These are phyloP conservation scores for Mormyrus hasselquistii DNA, from an alignment of 2,797 vertebrate genomes.

Conservation along the genomic window DNA sequence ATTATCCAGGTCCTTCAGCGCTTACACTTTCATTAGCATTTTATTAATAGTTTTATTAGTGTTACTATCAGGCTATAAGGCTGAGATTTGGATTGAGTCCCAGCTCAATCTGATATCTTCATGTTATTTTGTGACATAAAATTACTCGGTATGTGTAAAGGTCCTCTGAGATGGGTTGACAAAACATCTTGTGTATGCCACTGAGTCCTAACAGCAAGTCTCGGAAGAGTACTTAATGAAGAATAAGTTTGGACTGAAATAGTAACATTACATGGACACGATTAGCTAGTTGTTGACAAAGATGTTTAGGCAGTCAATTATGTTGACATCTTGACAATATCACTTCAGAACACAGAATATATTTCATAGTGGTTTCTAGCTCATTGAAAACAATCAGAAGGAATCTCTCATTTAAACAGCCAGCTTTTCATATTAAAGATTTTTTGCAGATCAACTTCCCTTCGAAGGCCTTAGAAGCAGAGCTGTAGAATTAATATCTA, in stretches of 20 bases:
- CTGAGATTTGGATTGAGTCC: background rate
- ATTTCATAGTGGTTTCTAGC: conserved; percentile 9
- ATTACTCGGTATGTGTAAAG: background rate
- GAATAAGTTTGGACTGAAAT: background rate
- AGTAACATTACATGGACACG: background rate
- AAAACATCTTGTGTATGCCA: background rate
- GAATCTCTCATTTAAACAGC: conserved; percentile 32
- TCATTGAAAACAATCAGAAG: conserved; percentile 35
- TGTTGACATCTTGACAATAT: conserved; percentile 26
- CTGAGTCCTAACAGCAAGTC: background rate
- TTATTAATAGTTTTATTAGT: background rate
- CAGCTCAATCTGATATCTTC: background rate
- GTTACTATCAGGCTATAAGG: background rate
- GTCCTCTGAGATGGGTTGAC: background rate
- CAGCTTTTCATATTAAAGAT: conserved; percentile 32
- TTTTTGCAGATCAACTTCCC: conserved; percentile 21
- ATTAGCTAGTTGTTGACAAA: background rate
- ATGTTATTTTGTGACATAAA: background rate
- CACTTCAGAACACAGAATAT: conserved; percentile 12
- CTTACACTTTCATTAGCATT: background rate
- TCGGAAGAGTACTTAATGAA: conserved; percentile 3
- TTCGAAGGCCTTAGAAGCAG: background rate
- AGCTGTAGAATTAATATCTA: background rate
- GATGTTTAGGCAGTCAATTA: background rate
- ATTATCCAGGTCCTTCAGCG: background rate